Conservation (phyloP, 2,113 vertebrate species). For the Labeo rohita region DNA sequence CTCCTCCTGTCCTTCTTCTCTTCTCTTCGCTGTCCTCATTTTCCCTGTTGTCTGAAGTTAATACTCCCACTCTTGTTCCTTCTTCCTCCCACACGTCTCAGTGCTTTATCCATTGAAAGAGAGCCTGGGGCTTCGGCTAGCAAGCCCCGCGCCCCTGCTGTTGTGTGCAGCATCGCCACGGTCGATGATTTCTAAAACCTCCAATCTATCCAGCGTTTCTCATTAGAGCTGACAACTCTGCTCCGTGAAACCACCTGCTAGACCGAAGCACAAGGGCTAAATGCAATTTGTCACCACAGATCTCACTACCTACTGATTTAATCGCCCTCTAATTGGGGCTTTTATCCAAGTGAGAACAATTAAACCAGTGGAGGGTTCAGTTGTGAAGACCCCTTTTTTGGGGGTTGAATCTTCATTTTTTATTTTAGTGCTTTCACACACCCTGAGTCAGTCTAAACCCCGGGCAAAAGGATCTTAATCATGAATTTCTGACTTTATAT, state of each 20-base stretch:
- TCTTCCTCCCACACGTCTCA: constrained; percentile 29
- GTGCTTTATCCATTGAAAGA: constrained; percentile 1
- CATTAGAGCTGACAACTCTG: constrained; percentile 12
- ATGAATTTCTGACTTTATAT: too few relatives aligned
- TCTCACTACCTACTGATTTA: constrained; percentile 38
- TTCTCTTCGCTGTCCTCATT: not conserved
- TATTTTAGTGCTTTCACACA: not conserved
- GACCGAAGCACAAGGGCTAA: constrained; percentile 14
- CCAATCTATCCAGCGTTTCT: constrained; percentile 16
- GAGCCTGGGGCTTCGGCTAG: not conserved
- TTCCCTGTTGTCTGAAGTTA: constrained; percentile 16
- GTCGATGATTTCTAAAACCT: constrained; percentile 23
- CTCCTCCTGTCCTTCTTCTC: not conserved
- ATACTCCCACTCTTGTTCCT: constrained; percentile 20
- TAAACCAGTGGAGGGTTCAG: constrained; percentile 4
- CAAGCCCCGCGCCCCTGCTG: constrained; percentile 7
- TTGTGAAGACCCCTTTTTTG: not conserved
- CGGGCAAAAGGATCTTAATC: not conserved
- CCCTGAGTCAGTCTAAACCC: not conserved
- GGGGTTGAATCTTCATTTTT: not conserved
- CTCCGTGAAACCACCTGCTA: constrained; percentile 17
- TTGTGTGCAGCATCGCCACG: constrained; percentile 36
- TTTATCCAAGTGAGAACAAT: constrained; percentile 30
- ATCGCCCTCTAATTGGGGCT: constrained; percentile 32
- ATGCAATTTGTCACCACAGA: constrained; percentile 33